Evolutionary conservation across 2,113 vertebrate genomes (phyloP).

Genomic region (Rana temporaria): DNA sequence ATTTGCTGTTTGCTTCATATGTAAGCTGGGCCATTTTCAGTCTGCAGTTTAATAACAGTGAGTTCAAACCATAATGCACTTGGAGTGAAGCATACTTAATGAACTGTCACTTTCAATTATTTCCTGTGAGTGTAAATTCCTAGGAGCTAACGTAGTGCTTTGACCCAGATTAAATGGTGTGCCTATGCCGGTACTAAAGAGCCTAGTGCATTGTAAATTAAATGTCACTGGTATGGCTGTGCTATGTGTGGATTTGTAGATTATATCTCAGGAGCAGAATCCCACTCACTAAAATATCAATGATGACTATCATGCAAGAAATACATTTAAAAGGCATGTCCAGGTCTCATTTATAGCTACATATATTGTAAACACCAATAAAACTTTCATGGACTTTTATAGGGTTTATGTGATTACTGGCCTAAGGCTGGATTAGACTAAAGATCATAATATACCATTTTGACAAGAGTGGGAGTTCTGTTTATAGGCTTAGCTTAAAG

Average conservation of each 20-base stretch:
- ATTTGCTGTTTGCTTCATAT: slow-evolving; percentile 38
- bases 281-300: background rate
- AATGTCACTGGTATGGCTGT: slow-evolving; percentile 52
- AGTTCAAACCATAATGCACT: slow-evolving; percentile 50
- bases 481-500: too few relatives aligned
- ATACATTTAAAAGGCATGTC: too few relatives aligned
- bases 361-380: too few relatives aligned
- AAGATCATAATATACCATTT: too few relatives aligned
- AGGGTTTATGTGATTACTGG: too few relatives aligned
- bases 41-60: slow-evolving; percentile 45
- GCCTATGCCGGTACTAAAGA: slow-evolving; percentile 49
- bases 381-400: too few relatives aligned
- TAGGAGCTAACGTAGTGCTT: slow-evolving; percentile 32
- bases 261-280: slow-evolving; percentile 4
- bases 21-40: slow-evolving; percentile 29
- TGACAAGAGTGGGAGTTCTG: too few relatives aligned
- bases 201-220: slow-evolving; percentile 49
- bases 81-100: slow-evolving; percentile 53
- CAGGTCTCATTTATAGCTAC: too few relatives aligned
- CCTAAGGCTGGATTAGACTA: too few relatives aligned
- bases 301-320: background rate
- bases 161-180: slow-evolving; percentile 53
- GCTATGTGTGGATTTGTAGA: slow-evolving; percentile 10
- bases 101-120: slow-evolving; percentile 55
- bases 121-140: slow-evolving; percentile 52